These are phyloP conservation scores for Bombylius major DNA, from an alignment of 2,888 invertebrate species.

Conservation along the genomic window DNA sequence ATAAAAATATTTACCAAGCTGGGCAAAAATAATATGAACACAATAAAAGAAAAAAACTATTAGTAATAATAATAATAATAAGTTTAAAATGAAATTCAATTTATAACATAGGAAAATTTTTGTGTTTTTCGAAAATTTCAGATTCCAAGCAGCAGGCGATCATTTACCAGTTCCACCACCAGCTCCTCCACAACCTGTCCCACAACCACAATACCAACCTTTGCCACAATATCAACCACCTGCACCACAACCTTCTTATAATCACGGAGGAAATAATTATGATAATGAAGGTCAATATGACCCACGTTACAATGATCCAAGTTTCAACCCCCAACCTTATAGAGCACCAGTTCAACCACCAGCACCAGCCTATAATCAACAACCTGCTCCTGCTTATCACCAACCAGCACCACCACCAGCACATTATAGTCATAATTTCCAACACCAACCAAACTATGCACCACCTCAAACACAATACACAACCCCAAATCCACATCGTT, in stretches of 20 bases:
- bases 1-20: no score
- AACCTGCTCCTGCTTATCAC: constrained; percentile 27
- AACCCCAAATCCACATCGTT: constrained; percentile 59
- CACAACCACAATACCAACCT: constrained; percentile 41
- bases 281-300: constrained; percentile 36
- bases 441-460: constrained; percentile 22
- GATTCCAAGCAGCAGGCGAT: constrained; percentile 68
- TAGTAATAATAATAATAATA: no score
- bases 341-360: constrained; percentile 33
- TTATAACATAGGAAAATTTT: no score
- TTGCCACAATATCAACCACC: constrained; percentile 38
- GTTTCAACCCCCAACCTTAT: constrained; percentile 37
- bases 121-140: constrained; percentile 8
- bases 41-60: no score
- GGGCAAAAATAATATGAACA: no score
- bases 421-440: constrained; percentile 26
- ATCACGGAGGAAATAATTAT: constrained; percentile 24
- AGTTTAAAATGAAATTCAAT: no score
- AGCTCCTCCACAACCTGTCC: constrained; percentile 39
- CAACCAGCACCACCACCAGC: constrained; percentile 33
- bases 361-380: constrained; percentile 33
- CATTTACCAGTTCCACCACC: constrained; percentile 58
- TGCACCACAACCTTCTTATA: constrained; percentile 20
- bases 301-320: constrained; percentile 35
- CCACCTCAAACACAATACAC: constrained; percentile 38